Conservation (phyloP, 2,113 vertebrate species). For the Dascyllus trimaculatus region DNA sequence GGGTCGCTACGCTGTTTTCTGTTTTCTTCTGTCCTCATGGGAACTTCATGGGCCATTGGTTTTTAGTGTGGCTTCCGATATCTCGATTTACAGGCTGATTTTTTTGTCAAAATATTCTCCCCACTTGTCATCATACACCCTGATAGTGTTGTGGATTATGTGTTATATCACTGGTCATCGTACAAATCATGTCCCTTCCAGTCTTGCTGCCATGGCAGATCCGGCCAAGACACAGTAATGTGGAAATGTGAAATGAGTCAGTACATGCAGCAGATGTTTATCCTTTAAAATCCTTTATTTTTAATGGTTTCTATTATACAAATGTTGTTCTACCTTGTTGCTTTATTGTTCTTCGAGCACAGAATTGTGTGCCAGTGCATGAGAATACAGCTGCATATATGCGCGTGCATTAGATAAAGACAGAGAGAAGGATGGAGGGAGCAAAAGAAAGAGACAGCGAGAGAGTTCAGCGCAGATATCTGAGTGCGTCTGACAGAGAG, state of each 20-base stretch:
- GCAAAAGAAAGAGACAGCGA: slow-evolving; percentile 69
- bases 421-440: slow-evolving; percentile 64
- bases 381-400: slow-evolving; percentile 17
- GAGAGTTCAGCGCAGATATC: slow-evolving; percentile 79
- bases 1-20: slow-evolving; percentile 3
- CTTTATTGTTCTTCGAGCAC: slow-evolving; percentile 10
- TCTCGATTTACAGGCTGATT: slow-evolving; percentile 59
- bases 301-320: neutral
- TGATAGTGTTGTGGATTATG: slow-evolving; percentile 16
- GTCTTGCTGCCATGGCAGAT: slow-evolving; percentile 30
- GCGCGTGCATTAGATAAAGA: slow-evolving; percentile 45
- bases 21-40: slow-evolving; percentile 13
- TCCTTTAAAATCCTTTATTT: slow-evolving; percentile 13
- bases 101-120: slow-evolving; percentile 31
- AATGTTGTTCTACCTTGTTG: slow-evolving; percentile 28
- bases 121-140: slow-evolving; percentile 8
- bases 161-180: slow-evolving; percentile 23
- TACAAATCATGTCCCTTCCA: slow-evolving; percentile 45
- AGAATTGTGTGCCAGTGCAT: slow-evolving; percentile 30
- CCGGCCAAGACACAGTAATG: slow-evolving; percentile 38
- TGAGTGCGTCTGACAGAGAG: slow-evolving; percentile 84
- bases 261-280: slow-evolving; percentile 25
- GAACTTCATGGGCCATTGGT: slow-evolving; percentile 54
- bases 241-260: slow-evolving; percentile 36
- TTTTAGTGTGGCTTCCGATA: slow-evolving; percentile 56